Conservation (phyloP, 2,797 vertebrate species). For the Sphaeramia orbicularis region DNA sequence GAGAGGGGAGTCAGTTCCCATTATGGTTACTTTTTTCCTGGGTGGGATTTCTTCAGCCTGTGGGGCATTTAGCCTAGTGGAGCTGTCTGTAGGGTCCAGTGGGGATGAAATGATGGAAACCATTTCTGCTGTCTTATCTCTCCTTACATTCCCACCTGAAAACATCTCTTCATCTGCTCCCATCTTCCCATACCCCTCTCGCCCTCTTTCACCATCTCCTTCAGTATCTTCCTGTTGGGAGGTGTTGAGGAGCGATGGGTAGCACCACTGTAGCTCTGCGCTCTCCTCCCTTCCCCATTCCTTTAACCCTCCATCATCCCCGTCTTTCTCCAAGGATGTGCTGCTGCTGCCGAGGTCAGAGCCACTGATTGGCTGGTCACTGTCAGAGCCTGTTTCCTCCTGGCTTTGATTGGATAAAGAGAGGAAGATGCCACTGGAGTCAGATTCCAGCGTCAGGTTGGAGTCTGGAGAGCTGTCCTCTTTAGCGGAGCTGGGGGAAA, state of each 20-base stretch:
- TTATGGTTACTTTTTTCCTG: slow-evolving; percentile 74
- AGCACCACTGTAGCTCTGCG: slow-evolving; percentile 78
- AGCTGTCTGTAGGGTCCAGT: slow-evolving; percentile 28
- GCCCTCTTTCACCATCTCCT: slow-evolving; percentile 16
- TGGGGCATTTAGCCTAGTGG: not conserved
- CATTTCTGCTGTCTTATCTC: slow-evolving; percentile 25
- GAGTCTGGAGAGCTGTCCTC: slow-evolving; percentile 86
- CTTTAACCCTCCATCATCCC: slow-evolving; percentile 73
- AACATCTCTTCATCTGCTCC: slow-evolving; percentile 19
- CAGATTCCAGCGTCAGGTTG: slow-evolving; percentile 82
- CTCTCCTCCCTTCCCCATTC: slow-evolving; percentile 81
- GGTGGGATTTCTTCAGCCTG: slow-evolving; percentile 43
- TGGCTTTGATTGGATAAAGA: slow-evolving; percentile 84
- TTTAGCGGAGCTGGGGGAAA: slow-evolving; percentile 71
- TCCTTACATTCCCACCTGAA: slow-evolving; percentile 19
- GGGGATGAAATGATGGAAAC: slow-evolving; percentile 49
- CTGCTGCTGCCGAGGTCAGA: slow-evolving; percentile 80
- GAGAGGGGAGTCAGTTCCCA: slow-evolving; percentile 73
- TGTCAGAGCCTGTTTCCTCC: slow-evolving; percentile 80
- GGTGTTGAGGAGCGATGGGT: slow-evolving; percentile 74
- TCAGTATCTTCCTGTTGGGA: slow-evolving; percentile 49
- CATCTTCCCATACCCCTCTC: slow-evolving; percentile 2
- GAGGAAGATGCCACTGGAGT: slow-evolving; percentile 85
- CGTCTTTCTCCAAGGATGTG: slow-evolving; percentile 78
- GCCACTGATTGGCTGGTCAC: slow-evolving; percentile 80